These are phyloP conservation scores for Jacana jacana DNA, from an alignment of 2,113 vertebrate genomes.

Conservation along the genomic window DNA sequence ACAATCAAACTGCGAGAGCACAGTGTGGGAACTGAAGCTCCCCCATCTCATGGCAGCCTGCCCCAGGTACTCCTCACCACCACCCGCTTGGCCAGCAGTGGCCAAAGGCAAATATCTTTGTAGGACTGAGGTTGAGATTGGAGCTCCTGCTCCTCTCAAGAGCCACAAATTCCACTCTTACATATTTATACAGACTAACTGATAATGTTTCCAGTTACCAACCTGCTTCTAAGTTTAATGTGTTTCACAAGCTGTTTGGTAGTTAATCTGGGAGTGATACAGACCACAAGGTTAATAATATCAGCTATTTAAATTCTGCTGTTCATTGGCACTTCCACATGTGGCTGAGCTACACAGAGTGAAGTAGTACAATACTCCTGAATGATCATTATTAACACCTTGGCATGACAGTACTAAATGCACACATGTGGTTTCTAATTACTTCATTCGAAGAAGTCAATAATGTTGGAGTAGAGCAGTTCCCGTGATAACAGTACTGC, in stretches of 20 bases:
- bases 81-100: rapidly evolving
- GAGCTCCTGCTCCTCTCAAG: not conserved
- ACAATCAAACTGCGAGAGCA: rapidly evolving
- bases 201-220: not conserved
- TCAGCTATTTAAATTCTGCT: not conserved
- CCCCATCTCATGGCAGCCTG: not conserved
- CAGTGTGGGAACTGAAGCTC: rapidly evolving
- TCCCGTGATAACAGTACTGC: not conserved
- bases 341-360: not conserved
- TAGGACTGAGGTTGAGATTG: not conserved
- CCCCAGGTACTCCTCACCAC: not conserved
- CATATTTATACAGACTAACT: not conserved
- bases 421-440: not conserved
- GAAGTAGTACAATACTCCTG: not conserved
- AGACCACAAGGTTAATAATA: not conserved
- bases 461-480: not conserved
- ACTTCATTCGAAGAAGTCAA: not conserved
- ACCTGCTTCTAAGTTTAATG: not conserved
- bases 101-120: not conserved
- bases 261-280: not conserved
- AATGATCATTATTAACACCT: not conserved
- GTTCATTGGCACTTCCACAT: not conserved
- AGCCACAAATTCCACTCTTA: not conserved
- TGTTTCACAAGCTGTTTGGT: not conserved
- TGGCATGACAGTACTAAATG: not conserved